Evolutionary conservation across 2,113 vertebrate species (phyloP).

Genomic region (Parus major): DNA sequence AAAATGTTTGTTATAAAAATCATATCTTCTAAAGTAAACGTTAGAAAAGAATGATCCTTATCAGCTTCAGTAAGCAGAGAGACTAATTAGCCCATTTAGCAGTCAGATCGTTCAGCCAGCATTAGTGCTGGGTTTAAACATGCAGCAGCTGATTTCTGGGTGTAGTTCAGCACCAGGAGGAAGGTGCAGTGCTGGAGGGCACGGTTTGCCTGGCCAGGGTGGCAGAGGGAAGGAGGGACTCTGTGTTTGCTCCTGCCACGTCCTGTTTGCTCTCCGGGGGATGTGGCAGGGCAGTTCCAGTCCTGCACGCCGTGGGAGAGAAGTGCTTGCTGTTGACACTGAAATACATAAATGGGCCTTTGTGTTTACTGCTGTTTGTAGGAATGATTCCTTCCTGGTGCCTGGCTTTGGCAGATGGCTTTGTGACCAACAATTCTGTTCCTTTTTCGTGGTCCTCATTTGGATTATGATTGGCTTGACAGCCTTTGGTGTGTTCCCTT

Average conservation of each 20-base stretch:
- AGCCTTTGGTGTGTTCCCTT: not conserved
- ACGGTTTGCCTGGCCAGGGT: not conserved
- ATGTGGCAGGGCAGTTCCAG: not conserved
- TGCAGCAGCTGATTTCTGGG: not conserved
- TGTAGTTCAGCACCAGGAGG: not conserved
- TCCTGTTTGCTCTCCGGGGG: conserved; percentile 2
- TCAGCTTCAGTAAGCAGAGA: not conserved
- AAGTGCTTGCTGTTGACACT: not conserved
- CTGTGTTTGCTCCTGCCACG: not conserved
- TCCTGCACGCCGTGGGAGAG: not conserved
- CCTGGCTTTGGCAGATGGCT: not conserved
- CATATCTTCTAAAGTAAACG: not conserved
- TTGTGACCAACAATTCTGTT: not conserved
- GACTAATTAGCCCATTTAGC: not conserved
- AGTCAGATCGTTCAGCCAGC: not conserved
- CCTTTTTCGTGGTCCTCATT: not conserved
- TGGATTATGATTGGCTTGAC: not conserved
- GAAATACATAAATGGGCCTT: not conserved
- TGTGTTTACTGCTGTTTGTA: not conserved
- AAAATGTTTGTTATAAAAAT: not conserved
- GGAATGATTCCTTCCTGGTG: not conserved
- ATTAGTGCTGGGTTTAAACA: not conserved
- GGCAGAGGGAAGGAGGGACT: not conserved
- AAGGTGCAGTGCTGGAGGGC: not conserved
- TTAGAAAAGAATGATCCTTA: not conserved